phyloP scores from a whole-genome alignment of 37 sponge, comb jelly and placozoan species.

The Bolinopsis microptera region DNA sequence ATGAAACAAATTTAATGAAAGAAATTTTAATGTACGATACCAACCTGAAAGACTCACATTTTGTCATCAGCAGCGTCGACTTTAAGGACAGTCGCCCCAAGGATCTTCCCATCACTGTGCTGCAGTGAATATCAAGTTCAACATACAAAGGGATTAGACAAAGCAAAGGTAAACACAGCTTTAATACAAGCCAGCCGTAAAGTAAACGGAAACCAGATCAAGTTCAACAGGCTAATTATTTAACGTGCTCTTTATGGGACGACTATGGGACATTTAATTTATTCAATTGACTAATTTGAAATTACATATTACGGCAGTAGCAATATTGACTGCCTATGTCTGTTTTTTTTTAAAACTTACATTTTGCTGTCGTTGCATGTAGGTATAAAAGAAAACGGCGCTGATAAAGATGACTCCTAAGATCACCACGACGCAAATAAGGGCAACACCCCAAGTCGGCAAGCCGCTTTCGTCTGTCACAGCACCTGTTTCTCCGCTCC shows the following conservation, averaged over 20 bases:
- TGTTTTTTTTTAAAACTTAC: no score
- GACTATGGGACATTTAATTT: no score
- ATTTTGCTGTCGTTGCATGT: not conserved
- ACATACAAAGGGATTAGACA: not conserved
- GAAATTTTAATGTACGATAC: no score
- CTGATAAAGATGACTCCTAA: not conserved
- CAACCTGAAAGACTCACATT: not conserved
- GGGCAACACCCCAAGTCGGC: not conserved
- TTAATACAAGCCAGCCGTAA: no score
- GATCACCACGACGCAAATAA: not conserved
- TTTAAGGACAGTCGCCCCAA: not conserved
- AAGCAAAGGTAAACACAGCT: not conserved
- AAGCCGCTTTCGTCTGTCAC: not conserved
- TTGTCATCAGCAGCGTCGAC: not conserved
- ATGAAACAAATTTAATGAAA: no score
- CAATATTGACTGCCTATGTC: no score
- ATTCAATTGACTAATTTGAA: no score
- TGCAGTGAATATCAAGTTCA: not conserved
- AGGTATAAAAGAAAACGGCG: conserved; percentile 1
- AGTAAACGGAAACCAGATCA: no score
- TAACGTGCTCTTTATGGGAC: no score
- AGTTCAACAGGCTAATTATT: no score
- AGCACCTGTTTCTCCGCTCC: not conserved
- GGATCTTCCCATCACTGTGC: not conserved
- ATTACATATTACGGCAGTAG: no score